Conservation (phyloP, 1,140 invertebrate genomes). For the Saxidomus purpurata region DNA sequence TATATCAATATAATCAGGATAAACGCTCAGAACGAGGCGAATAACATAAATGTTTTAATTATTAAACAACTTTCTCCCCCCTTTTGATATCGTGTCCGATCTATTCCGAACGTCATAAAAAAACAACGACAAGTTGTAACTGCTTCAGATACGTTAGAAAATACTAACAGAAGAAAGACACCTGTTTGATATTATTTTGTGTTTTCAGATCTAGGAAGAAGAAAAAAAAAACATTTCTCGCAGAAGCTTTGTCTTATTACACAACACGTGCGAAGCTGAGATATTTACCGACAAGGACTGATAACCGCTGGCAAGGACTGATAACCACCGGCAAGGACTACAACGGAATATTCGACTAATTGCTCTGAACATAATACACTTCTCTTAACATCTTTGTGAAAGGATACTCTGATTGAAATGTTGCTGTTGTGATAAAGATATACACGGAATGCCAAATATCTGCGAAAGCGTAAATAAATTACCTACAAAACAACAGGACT, state of each 20-base stretch:
- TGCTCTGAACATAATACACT: too few relatives aligned
- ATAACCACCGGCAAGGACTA: slow-evolving; percentile 20
- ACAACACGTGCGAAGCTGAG: background rate
- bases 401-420: background rate
- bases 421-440: background rate
- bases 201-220: background rate
- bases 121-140: too few relatives aligned
- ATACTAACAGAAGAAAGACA: background rate
- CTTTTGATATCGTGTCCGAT: too few relatives aligned
- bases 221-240: too few relatives aligned
- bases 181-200: background rate
- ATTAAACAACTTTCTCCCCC: too few relatives aligned
- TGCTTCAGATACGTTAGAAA: too few relatives aligned
- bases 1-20: too few relatives aligned
- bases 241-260: slow-evolving; percentile 9
- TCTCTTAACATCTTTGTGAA: slow-evolving; percentile 19
- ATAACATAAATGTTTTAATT: too few relatives aligned
- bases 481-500: background rate
- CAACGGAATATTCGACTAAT: background rate
- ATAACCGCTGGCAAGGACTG: slow-evolving; percentile 2
- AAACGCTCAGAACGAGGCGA: too few relatives aligned
- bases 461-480: background rate
- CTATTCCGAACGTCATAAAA: too few relatives aligned
- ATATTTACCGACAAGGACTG: slow-evolving; percentile 15
- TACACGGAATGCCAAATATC: slow-evolving; percentile 7